phyloP scores from a whole-genome alignment of 1,140 invertebrate genomes.

The Pseudobourletiella spinata region DNA sequence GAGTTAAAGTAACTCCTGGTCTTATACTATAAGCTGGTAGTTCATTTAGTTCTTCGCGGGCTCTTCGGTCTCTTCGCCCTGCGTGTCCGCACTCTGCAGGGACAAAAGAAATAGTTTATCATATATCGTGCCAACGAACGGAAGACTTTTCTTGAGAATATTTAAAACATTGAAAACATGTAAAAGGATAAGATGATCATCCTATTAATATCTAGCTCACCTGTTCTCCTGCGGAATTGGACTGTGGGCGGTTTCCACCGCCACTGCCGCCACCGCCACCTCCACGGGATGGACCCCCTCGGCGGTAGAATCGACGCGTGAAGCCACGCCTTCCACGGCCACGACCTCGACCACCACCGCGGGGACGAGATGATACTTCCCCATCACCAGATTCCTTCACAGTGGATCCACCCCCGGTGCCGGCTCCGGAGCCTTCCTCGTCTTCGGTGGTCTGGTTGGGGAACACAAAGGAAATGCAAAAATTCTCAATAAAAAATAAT shows the following conservation, averaged over 20 bases:
- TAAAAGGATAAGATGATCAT: too few species aligned
- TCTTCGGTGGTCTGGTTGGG: conserved; percentile 39
- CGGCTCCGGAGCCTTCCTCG: conserved; percentile 38
- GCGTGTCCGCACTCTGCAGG: not conserved
- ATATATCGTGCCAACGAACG: too few species aligned
- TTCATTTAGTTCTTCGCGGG: conserved; percentile 2
- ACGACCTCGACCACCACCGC: conserved; percentile 37
- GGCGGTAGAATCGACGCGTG: conserved; percentile 55
- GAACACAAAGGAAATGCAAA: too few species aligned
- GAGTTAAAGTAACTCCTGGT: not conserved
- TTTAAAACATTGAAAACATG: too few species aligned
- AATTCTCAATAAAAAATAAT: too few species aligned
- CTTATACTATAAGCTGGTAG: not conserved
- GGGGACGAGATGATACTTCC: conserved; percentile 30
- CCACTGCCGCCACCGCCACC: conserved; percentile 10
- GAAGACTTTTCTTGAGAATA: not conserved
- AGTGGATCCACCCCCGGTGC: conserved; percentile 12
- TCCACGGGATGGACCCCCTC: conserved; percentile 36
- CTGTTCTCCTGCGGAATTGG: conserved; percentile 18
- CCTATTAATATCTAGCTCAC: too few species aligned
- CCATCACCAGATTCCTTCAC: conserved; percentile 34
- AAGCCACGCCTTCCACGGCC: conserved; percentile 42
- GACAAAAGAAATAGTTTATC: not conserved
- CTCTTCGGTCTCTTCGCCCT: conserved; percentile 5
- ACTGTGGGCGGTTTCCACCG: not conserved